A percentile compares a stretch with the other conserved stretches of the same genome.
These are phyloP conservation scores for Cheirogaleus major DNA, from an alignment of 2,797 vertebrate genomes.

Conservation along the genomic window DNA sequence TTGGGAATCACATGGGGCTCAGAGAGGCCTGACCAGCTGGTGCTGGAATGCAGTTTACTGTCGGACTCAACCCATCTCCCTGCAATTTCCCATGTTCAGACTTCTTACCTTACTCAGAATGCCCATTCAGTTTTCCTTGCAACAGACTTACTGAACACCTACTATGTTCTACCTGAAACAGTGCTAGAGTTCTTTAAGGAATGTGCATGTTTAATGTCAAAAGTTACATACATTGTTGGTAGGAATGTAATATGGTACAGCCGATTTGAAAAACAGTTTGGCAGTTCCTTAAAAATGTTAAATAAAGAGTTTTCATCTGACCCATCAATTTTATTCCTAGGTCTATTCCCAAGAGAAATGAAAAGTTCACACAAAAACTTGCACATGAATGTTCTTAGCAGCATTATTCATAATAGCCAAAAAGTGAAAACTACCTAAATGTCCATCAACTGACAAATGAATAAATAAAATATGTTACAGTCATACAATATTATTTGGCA, in stretches of 20 bases:
- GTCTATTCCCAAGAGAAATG: background rate
- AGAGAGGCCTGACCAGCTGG: background rate
- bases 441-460: background rate
- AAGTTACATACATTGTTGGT: background rate
- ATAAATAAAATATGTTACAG: background rate
- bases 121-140: background rate
- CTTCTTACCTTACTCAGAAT: background rate
- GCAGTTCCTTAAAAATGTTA: conserved; percentile 14
- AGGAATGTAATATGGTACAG: background rate
- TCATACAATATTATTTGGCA: background rate
- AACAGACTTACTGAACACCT: background rate
- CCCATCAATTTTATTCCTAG: background rate
- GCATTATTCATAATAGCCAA: background rate
- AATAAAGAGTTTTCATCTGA: background rate
- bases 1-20: conserved; percentile 66
- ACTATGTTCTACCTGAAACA: background rate
- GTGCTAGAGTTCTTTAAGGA: background rate
- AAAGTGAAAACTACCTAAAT: background rate
- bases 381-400: background rate
- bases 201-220: background rate
- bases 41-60: background rate
- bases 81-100: background rate
- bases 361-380: background rate
- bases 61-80: background rate
- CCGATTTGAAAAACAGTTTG: conserved; percentile 2